Conservation (phyloP, 2,113 vertebrate genomes). For the Pagrus major region DNA sequence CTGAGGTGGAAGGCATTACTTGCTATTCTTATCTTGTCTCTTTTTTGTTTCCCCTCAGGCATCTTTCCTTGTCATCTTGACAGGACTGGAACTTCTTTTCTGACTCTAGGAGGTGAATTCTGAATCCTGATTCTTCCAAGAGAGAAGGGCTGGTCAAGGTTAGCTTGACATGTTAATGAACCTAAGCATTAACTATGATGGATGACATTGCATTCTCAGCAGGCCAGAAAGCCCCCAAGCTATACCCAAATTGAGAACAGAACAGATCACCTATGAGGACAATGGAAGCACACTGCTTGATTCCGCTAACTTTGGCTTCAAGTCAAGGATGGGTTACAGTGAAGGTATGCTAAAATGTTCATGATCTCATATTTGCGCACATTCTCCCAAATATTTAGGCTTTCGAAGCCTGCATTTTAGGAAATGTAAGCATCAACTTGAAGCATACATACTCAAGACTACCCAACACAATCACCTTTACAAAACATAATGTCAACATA, state of each 20-base stretch:
- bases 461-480: not conserved
- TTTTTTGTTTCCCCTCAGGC: conserved; percentile 69
- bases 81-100: conserved; percentile 76
- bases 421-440: not conserved
- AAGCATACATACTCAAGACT: not conserved
- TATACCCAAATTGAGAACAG: conserved; percentile 50
- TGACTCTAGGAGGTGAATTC: conserved; percentile 57
- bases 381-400: not conserved
- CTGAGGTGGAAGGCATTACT: conserved; percentile 60
- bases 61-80: conserved; percentile 78
- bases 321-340: not conserved
- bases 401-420: not conserved
- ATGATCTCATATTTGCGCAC: not conserved
- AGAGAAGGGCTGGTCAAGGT: conserved; percentile 76
- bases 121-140: conserved; percentile 62
- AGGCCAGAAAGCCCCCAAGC: conserved; percentile 53
- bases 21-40: conserved; percentile 76
- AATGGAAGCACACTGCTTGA: conserved; percentile 15
- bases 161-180: conserved; percentile 80
- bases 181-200: conserved; percentile 66
- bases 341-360: not conserved
- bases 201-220: conserved; percentile 61
- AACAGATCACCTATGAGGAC: conserved; percentile 56
- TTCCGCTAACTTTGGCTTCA: conserved; percentile 20
- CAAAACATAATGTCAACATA: not conserved